A percentile compares a stretch with the other conserved stretches of the same genome.
Conservation (phyloP, 2,888 invertebrate species). For the Lasioglossum marginatum region DNA sequence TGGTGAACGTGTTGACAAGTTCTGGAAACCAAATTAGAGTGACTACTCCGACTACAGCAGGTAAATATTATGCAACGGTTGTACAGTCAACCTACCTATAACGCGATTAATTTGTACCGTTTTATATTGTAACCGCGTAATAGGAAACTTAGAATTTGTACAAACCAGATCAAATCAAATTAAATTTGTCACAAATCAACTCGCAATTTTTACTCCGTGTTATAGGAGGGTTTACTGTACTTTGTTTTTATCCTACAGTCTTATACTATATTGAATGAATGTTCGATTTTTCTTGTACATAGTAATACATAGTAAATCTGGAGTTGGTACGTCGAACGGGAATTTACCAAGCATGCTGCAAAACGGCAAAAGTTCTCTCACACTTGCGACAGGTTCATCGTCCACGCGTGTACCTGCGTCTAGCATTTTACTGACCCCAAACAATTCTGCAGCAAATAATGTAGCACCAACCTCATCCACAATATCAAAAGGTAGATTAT, state of each 20-base stretch:
- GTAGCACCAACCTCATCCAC: slow-evolving; percentile 69
- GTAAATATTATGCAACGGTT: slow-evolving; percentile 51
- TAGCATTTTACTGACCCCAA: slow-evolving; percentile 77
- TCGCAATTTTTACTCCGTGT: neutral
- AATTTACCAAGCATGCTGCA: slow-evolving; percentile 75
- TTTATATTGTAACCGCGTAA: neutral
- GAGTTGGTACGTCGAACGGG: slow-evolving; percentile 52
- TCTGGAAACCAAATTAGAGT: slow-evolving; percentile 73
- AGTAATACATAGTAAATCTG: slow-evolving; percentile 55
- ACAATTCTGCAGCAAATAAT: slow-evolving; percentile 67
- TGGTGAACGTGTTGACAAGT: slow-evolving; percentile 69
- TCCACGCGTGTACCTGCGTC: slow-evolving; percentile 71
- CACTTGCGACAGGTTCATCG: slow-evolving; percentile 63
- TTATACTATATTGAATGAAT: neutral
- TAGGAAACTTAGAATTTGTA: neutral
- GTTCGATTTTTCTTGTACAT: slow-evolving; percentile 6
- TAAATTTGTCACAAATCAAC: neutral
- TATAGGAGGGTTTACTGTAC: neutral
- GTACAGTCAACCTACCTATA: neutral
- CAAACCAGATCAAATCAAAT: neutral
- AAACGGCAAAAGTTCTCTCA: slow-evolving; percentile 71
- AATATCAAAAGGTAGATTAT: slow-evolving; percentile 80
- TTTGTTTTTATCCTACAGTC: neutral
- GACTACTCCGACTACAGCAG: slow-evolving; percentile 66
- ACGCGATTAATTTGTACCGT: neutral